Base-by-base conservation (phyloP, 2,113 vertebrate species). In the Oncorhynchus clarkii region DNA sequence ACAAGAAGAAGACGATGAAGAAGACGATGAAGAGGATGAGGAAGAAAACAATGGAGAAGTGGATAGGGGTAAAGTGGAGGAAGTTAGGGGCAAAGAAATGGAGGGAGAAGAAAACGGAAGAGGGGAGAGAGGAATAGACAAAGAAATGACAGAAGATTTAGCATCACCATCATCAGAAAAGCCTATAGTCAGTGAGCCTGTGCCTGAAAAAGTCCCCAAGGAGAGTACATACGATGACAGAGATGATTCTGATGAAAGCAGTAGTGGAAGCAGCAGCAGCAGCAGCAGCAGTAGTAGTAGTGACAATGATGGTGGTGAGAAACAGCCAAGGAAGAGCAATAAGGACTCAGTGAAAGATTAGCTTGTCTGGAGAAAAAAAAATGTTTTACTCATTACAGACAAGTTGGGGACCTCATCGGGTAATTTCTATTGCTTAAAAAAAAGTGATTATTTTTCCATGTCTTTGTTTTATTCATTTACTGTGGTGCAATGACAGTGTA, bases 61-160 rank as follows among this genome's bases (percentile, higher is more conserved):
- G 34, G 45, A 59, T 59, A 72, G 1, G 49, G 81, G 24, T 31
- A 75, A 5, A 5, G 13, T 54, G 5, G 51, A 54, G n/a, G 18
- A 27, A 59, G 59, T 67, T 74, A 8, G 76, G 5, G 95, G 94
- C 94, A 85, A 94, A 95, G 78, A 94, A 95, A 81, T 92, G 94
- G 69, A 92, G 94, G 16, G 14, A 54, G 54, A 54, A 39, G 51
- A 70, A 16, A 49, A 74, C n/a, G 24, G 49, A 59, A 26, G 45
- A 16, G 67, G 70, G n/a, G 78, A 80, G 49, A 5, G 62, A 20
- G 70, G 65, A 5, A 67, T 24, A 31, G 24, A 67, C 29, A 29
- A 67, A 18, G 65, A 29, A 29, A 9, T 20, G 7, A 16, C 66
- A 31, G 66, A 29, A 31, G 26, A 14, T 4, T 34, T 14, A 31